Evolutionary conservation across 2,888 invertebrate genomes (phyloP), one percentile per base, ranked within the genome.

Genomic region (Polietes domitor): DNA sequence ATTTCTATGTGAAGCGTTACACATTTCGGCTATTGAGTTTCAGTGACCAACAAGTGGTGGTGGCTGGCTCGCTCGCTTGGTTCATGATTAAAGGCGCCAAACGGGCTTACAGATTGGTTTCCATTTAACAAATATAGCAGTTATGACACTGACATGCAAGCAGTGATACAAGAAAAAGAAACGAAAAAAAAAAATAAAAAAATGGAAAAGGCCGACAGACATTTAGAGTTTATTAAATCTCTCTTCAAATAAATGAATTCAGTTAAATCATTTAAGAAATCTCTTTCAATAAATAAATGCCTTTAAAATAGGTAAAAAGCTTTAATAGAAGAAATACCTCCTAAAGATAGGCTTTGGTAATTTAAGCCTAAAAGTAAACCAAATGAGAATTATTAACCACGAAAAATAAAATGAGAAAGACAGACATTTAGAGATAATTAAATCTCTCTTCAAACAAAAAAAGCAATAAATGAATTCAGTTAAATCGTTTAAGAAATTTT

Each of bases 1-100:
- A 82, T 84, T 85, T 82, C 80, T 24, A 9, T 41, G 77, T 83
- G 80, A 84, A 86, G 80, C 86, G 77, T 82, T 80, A 86, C 78
- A 75, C 61, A 75, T 82, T 77, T 58, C 21, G 21, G 53, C 37
- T 63, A n/a, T n/a, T n/a, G n/a, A n/a, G n/a, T n/a, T n/a, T n/a
- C n/a, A n/a, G n/a, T n/a, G n/a, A n/a, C n/a, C n/a, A n/a, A n/a
- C n/a, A n/a, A n/a, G n/a, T n/a, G n/a, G n/a, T n/a, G n/a, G n/a
- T 61, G 58, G 75, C 32, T 47, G 78, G 43, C 37, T n/a, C 37
- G 10, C 6, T 12, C 37, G 17, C 5, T 7, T 71, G 63, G 78
- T 37, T 32, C 55, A 28, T 80, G 80, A 77, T 77, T 75, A 77
- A 74, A 81, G 84, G 81, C 84, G 81, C 78, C 83, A 81, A 81